phyloP scores from a whole-genome alignment of 1,140 invertebrate species.

The Sipha flava region DNA sequence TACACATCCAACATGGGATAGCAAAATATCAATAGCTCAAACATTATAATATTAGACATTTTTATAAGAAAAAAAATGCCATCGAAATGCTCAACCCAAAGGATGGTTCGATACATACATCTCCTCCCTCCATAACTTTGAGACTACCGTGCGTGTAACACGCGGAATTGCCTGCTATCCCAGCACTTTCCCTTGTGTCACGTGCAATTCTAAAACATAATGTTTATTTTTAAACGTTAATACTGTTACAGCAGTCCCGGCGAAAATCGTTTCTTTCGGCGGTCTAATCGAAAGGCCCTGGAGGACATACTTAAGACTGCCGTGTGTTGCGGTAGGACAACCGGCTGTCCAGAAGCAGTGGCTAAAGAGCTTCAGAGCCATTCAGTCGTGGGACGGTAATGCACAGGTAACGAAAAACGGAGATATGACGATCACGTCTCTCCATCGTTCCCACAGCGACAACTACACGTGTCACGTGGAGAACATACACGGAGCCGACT shows the following conservation, averaged over 20 bases:
- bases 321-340: slow-evolving; percentile 58
- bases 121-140: too few species aligned
- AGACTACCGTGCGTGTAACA: too few species aligned
- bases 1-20: too few species aligned
- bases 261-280: slow-evolving; percentile 61
- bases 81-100: too few species aligned
- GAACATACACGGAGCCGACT: slow-evolving; percentile 46
- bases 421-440: slow-evolving; percentile 54
- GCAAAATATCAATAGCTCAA: too few species aligned
- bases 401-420: slow-evolving; percentile 54
- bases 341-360: slow-evolving; percentile 53
- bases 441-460: slow-evolving; percentile 46
- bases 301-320: slow-evolving; percentile 53
- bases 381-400: slow-evolving; percentile 43
- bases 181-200: too few species aligned
- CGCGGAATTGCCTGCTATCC: too few species aligned
- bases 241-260: slow-evolving; percentile 49
- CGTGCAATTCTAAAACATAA: too few species aligned
- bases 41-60: too few species aligned
- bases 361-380: slow-evolving; percentile 46
- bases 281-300: slow-evolving; percentile 56
- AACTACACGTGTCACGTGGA: slow-evolving; percentile 44
- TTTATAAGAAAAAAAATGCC: too few species aligned
- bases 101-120: too few species aligned
- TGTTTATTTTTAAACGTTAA: too few species aligned